These are phyloP conservation scores for Colostygia pectinataria DNA, from an alignment of 2,888 invertebrate genomes.

Conservation along the genomic window DNA sequence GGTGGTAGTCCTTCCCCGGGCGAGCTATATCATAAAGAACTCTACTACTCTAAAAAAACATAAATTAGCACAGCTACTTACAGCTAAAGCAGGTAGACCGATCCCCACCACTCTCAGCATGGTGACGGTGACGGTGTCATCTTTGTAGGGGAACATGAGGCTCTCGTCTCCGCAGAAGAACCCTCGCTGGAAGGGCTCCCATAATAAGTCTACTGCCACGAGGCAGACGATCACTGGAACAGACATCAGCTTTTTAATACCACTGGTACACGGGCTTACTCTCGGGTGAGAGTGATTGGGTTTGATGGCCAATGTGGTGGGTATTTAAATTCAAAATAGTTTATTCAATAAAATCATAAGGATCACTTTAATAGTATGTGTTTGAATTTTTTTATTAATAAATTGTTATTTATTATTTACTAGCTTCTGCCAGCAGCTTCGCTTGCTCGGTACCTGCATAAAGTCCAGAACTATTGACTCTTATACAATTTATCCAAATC, in stretches of 20 bases:
- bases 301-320: too few relatives aligned
- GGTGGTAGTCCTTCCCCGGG: too few relatives aligned
- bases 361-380: too few relatives aligned
- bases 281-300: too few relatives aligned
- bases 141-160: slow-evolving; percentile 91
- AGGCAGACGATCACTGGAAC: slow-evolving; percentile 55
- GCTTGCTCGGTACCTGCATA: background rate
- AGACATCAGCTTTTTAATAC: too few relatives aligned
- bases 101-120: slow-evolving; percentile 88
- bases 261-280: too few relatives aligned
- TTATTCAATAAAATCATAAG: too few relatives aligned
- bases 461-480: background rate
- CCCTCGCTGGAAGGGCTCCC: slow-evolving; percentile 89
- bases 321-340: too few relatives aligned
- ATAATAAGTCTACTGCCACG: slow-evolving; percentile 43
- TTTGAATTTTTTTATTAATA: too few relatives aligned
- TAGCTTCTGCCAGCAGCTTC: background rate
- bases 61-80: slow-evolving; percentile 71
- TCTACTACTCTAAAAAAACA: too few relatives aligned
- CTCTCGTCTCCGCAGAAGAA: slow-evolving; percentile 98
- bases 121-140: slow-evolving; percentile 88
- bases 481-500: too few relatives aligned
- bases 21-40: too few relatives aligned
- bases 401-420: background rate
- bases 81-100: slow-evolving; percentile 85